Evolutionary conservation across 1,140 invertebrate species (phyloP), one percentile per base, ranked within the genome.

Genomic region (Drosophila ogumai): DNA sequence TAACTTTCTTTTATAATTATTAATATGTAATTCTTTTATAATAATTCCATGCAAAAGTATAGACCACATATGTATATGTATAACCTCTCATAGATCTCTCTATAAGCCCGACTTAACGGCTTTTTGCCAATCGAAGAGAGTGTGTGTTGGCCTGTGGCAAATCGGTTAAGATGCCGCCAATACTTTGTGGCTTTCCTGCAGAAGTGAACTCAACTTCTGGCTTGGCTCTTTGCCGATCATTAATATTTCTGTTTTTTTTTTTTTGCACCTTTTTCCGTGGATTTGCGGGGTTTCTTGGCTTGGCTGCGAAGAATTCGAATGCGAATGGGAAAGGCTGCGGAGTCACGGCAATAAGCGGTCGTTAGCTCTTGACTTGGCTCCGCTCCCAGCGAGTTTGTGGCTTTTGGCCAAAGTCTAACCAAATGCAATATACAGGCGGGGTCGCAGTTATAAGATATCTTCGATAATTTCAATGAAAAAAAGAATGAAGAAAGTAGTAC

Each of bases 321-420:
- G 25, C 38, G 67, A 71, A 66, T 63, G 59, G 38, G 55, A 66
- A 68, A 64, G 64, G 54, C 60, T 66, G 74, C 44, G 75, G 66
- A 82, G 80, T 82, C 80, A 82, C 66, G 81, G 64, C 81, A 75
- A 47, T 63, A 49, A 60, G 76, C 76, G 81, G 81, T 84, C 81
- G 81, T 84, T 82, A 80, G 65, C 81, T 75, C 77, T 75, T 75
- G 59, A 52, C 60, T 54, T 54, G 50, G 17, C 50, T 36, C 32
- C 32, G 19, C 50, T 54, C 50, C 50, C 50, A 36, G 50, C 31
- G 32, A 66, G 36, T 31, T 36, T 40, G 52, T 57, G 67, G 79
- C 78, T 81, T 65, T 31, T 3, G 34, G 66, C 66, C 68, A 36
- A 44, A 72, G 66, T 72, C 68, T 36, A 73, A 66, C 40, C 47